Evolutionary conservation across 2,797 vertebrate genomes (phyloP).

Genomic region (Pitangus sulphuratus): DNA sequence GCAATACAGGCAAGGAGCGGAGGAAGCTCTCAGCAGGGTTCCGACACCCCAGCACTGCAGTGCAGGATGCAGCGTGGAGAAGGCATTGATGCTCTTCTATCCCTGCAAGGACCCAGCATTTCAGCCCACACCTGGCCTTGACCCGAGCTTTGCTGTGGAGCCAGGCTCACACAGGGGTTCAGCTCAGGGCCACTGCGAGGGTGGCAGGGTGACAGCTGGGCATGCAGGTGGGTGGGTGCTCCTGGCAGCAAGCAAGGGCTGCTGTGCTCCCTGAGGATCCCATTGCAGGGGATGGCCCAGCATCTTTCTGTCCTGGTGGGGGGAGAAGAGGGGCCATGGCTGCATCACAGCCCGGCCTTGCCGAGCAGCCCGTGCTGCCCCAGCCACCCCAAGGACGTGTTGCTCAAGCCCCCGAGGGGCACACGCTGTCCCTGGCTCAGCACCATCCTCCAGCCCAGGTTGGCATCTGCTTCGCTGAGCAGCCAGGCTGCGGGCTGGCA

Average conservation of each 20-base stretch:
- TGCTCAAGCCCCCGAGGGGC: rapidly evolving
- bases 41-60: background rate
- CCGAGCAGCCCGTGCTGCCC: rapidly evolving
- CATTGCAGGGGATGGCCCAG: background rate
- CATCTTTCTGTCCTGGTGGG: rapidly evolving
- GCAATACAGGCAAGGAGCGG: constrained; percentile 30
- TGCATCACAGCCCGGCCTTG: background rate
- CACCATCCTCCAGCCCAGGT: background rate
- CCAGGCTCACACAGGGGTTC: background rate
- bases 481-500: constrained; percentile 11
- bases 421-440: background rate
- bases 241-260: background rate
- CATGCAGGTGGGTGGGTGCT: background rate
- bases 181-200: background rate
- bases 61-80: background rate
- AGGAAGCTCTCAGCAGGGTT: background rate
- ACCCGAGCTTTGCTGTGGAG: background rate
- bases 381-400: background rate
- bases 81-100: background rate
- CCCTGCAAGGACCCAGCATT: background rate
- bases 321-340: background rate
- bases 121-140: background rate
- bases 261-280: background rate
- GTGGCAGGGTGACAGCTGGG: background rate
- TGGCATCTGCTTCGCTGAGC: background rate